Evolutionary conservation across 2,888 invertebrate genomes (phyloP).

Genomic region (Sphaerophoria taeniata): DNA sequence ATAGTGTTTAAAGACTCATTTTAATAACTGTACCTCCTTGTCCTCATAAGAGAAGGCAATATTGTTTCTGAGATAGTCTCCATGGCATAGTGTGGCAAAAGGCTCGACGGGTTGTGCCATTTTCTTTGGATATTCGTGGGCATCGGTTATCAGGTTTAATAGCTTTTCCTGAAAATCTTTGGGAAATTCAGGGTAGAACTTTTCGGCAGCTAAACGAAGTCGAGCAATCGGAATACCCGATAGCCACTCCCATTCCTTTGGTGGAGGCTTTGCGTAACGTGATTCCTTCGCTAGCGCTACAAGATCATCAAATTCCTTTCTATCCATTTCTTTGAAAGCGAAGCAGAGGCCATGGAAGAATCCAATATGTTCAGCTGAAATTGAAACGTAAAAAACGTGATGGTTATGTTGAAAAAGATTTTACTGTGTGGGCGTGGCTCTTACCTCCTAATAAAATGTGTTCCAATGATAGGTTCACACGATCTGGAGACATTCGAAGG

Average conservation of each 20-base stretch:
- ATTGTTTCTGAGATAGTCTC: conserved; percentile 82
- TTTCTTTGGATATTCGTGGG: conserved; percentile 76
- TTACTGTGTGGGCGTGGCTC: not conserved
- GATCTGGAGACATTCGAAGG: conserved; percentile 78
- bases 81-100: conserved; percentile 80
- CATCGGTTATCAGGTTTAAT: conserved; percentile 68
- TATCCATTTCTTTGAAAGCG: conserved; percentile 78
- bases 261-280: conserved; percentile 75
- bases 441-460: conserved; percentile 80
- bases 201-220: conserved; percentile 62
- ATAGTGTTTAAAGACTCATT: too few species aligned
- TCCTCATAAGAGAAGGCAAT: conserved; percentile 80
- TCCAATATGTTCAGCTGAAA: conserved; percentile 78
- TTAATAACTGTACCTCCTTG: conserved; percentile 26
- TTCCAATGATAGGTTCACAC: conserved; percentile 79
- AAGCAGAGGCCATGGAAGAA: conserved; percentile 80
- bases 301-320: conserved; percentile 76
- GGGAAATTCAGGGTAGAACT: conserved; percentile 77
- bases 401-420: too few species aligned
- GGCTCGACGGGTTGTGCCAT: conserved; percentile 80
- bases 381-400: not conserved
- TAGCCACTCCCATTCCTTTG: conserved; percentile 73
- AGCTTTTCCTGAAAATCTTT: conserved; percentile 77
- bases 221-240: conserved; percentile 73
- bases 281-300: conserved; percentile 77